Base-by-base conservation (phyloP, 1,140 invertebrate species). In the Cotesia chilonis region DNA sequence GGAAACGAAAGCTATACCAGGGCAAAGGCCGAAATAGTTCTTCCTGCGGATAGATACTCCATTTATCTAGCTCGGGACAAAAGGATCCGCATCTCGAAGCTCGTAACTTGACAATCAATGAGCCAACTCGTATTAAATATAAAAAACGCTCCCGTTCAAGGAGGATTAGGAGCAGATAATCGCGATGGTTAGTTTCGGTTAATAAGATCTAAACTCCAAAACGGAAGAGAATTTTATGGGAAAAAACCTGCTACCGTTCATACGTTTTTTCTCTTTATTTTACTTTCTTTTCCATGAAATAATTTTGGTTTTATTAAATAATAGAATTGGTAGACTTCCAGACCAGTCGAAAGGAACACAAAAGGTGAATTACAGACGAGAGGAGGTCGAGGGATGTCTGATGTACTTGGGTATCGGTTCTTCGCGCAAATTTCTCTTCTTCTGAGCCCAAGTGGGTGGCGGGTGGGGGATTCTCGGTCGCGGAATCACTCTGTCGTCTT, bases 171-270 rank as follows among this genome's bases (percentile, higher is more conserved):
- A 66, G 47, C n/a, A 76, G 68, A 7, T 47, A 68, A 72, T 73
- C 68, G 63, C 57, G 6, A 70, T 73, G 71, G 74, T 74, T 74
- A 77, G 79, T 80, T 52, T 75, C 75, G 63, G 64, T 76, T 82
- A 84, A 82, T 78, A 76, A 79, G 79, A 82, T 81, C 51, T 28
- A 55, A 38, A 69, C 65, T 75, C 67, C 35, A 17, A 41, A 68
- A 68, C 76, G 79, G 76, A 80, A 79, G 74, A 75, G 71, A 74
- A 82, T 83, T 82, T 83, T 81, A 81, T 82, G 82, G 81, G 81
- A 84, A 83, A 76, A 59, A 37, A 70, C 36, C 37, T 3, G 36
- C 52, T 14, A 64, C 20, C 41, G 61, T 35, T 12, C 20, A n/a
- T 37, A 38, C 1, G 1, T 1, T 10, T 20, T 4, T 37, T 12